Conservation (phyloP, 1,140 invertebrate genomes). For the Diachasmimorpha longicaudata region DNA sequence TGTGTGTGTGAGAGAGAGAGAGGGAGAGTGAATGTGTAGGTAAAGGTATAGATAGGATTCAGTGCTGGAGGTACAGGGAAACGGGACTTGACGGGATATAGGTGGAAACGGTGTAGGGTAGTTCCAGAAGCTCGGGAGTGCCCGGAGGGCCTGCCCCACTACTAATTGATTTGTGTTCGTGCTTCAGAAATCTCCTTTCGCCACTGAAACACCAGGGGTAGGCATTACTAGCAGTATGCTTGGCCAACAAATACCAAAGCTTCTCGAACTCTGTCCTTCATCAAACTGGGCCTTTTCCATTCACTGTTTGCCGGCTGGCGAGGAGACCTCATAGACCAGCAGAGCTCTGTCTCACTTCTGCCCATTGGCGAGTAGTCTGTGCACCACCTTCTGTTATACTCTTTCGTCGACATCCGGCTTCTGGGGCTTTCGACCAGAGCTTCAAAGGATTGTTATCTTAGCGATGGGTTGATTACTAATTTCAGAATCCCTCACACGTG, state of each 20-base stretch:
- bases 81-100: neutral
- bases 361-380: slow-evolving; percentile 35
- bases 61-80: slow-evolving; percentile 6
- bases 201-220: slow-evolving; percentile 41
- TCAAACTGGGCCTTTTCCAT: slow-evolving; percentile 10
- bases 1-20: no score
- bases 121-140: slow-evolving; percentile 30
- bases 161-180: slow-evolving; percentile 59
- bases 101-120: slow-evolving; percentile 11
- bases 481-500: neutral
- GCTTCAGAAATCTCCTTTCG: slow-evolving; percentile 46
- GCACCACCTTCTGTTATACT: neutral
- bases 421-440: slow-evolving; percentile 35
- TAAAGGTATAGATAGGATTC: slow-evolving; percentile 26
- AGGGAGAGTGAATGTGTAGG: neutral
- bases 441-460: slow-evolving; percentile 56
- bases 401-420: slow-evolving; percentile 8
- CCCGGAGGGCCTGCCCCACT: slow-evolving; percentile 45
- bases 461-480: neutral
- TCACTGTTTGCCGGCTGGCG: slow-evolving; percentile 19
- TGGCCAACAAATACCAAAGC: neutral
- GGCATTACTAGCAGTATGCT: neutral
- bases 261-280: neutral
- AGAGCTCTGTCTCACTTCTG: neutral
- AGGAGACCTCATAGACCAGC: neutral